Evolutionary conservation across 1,140 invertebrate genomes (phyloP).

Genomic region (Rhagoletis pomonella): DNA sequence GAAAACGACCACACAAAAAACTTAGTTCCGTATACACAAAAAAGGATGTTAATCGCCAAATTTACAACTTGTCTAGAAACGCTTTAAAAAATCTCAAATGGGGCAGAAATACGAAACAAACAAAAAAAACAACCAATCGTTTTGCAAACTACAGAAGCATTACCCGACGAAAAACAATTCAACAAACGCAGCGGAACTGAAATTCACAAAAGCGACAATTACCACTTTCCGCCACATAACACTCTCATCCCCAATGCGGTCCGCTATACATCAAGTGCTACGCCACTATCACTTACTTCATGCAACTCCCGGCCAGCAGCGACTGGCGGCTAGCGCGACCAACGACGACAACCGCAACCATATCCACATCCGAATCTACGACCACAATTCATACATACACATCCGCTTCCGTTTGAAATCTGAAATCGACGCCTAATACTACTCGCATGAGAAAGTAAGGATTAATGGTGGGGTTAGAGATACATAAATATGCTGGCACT

Average conservation of each 20-base stretch:
- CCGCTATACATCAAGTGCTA: not conserved
- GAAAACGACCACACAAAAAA: not conserved
- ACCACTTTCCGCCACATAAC: slow-evolving; percentile 51
- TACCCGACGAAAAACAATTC: slow-evolving; percentile 3
- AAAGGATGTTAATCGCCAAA: slow-evolving; percentile 73
- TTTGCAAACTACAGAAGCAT: slow-evolving; percentile 17
- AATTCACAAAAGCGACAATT: slow-evolving; percentile 50
- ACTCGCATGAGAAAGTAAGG: not conserved
- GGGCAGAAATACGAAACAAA: slow-evolving; percentile 69
- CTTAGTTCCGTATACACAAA: slow-evolving; percentile 55
- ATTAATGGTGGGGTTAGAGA: not conserved
- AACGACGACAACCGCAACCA: slow-evolving; percentile 20
- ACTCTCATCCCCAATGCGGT: not conserved
- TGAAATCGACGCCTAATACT: slow-evolving; percentile 44
- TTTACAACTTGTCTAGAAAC: slow-evolving; percentile 67
- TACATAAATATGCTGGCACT: not conserved
- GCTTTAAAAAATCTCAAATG: slow-evolving; percentile 67
- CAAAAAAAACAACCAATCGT: slow-evolving; percentile 17
- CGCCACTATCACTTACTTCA: slow-evolving; percentile 43
- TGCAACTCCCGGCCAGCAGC: slow-evolving; percentile 37
- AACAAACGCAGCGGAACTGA: slow-evolving; percentile 17
- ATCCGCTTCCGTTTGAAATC: slow-evolving; percentile 48
- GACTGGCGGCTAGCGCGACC: too few relatives aligned
- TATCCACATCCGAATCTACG: slow-evolving; percentile 27
- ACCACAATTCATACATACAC: slow-evolving; percentile 47